Evolutionary conservation across 2,888 invertebrate species (phyloP).

Genomic region (Blastobasis lacticolella): DNA sequence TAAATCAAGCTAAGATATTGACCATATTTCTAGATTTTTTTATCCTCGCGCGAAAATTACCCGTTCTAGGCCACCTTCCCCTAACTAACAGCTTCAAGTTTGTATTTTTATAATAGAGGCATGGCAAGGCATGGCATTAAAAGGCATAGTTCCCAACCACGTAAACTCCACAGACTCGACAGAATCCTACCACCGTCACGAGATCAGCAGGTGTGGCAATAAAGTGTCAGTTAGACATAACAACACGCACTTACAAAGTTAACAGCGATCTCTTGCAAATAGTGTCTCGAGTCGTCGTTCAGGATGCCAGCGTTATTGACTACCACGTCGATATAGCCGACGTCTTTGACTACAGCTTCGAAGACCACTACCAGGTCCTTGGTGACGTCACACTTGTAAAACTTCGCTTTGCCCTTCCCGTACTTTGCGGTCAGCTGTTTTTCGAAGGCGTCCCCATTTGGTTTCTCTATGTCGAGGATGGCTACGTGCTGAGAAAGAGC

Average conservation of each 20-base stretch:
- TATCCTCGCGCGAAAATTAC: no score
- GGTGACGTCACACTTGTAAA: constrained; percentile 38
- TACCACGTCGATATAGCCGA: constrained; percentile 33
- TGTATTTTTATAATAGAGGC: no score
- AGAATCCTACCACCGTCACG: no score
- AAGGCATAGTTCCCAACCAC: no score
- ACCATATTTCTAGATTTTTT: no score
- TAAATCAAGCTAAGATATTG: no score
- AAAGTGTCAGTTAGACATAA: no score
- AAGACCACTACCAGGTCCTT: constrained; percentile 28
- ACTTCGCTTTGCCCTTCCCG: constrained; percentile 29
- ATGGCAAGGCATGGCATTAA: no score
- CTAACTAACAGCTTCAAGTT: no score
- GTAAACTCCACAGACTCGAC: no score
- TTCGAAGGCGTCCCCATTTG: constrained; percentile 25
- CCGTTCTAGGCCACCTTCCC: no score
- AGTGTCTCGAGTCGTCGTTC: constrained; percentile 29
- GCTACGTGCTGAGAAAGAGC: constrained; percentile 32
- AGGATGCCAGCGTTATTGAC: constrained; percentile 39
- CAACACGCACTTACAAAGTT: constrained; percentile 34
- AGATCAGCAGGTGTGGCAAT: no score
- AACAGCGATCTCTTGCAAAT: constrained; percentile 32
- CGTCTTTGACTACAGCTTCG: constrained; percentile 22
- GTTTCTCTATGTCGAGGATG: constrained; percentile 31
- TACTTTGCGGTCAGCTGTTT: constrained; percentile 29